Conservation (phyloP, 2,888 invertebrate species). For the Coelopa pilipes region DNA sequence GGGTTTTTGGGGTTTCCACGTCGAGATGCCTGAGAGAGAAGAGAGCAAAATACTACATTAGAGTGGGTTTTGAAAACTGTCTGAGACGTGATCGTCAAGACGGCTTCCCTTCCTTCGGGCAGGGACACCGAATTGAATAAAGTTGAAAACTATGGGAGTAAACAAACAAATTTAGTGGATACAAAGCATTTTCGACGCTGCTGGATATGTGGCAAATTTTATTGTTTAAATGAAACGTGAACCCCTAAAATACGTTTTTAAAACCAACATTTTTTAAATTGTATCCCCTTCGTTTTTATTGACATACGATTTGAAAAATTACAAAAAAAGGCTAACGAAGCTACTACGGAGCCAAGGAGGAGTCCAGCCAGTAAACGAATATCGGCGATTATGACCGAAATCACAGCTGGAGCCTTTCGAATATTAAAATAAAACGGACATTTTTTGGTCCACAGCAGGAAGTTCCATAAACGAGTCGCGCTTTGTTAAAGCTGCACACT, state of each 20-base stretch:
- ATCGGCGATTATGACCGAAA: slow-evolving; percentile 47
- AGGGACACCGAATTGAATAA: slow-evolving; percentile 4
- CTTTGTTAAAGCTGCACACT: slow-evolving; percentile 17
- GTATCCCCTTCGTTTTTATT: slow-evolving; percentile 34
- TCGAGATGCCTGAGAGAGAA: background rate
- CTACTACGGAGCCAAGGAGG: too few species aligned
- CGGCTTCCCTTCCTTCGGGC: background rate
- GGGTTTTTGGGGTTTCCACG: too few species aligned
- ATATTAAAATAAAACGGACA: slow-evolving; percentile 39
- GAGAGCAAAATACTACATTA: background rate
- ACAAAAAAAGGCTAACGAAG: background rate
- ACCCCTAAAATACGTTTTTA: slow-evolving; percentile 17
- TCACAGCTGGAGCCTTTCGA: slow-evolving; percentile 47
- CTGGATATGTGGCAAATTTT: slow-evolving; percentile 42
- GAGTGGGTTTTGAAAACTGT: slow-evolving; percentile 6
- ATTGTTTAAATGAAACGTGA: slow-evolving; percentile 43
- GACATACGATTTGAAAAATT: slow-evolving; percentile 25
- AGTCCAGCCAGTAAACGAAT: slow-evolving; percentile 32
- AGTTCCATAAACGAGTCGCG: slow-evolving; percentile 34
- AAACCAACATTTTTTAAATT: slow-evolving; percentile 18
- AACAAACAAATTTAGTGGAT: slow-evolving; percentile 30
- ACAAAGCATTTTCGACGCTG: slow-evolving; percentile 36
- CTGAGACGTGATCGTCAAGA: background rate
- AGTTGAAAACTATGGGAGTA: slow-evolving; percentile 15
- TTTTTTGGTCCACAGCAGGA: slow-evolving; percentile 41